These are phyloP conservation scores for Zosterops japonicus DNA, from an alignment of 2,113 vertebrate species.

Conservation along the genomic window DNA sequence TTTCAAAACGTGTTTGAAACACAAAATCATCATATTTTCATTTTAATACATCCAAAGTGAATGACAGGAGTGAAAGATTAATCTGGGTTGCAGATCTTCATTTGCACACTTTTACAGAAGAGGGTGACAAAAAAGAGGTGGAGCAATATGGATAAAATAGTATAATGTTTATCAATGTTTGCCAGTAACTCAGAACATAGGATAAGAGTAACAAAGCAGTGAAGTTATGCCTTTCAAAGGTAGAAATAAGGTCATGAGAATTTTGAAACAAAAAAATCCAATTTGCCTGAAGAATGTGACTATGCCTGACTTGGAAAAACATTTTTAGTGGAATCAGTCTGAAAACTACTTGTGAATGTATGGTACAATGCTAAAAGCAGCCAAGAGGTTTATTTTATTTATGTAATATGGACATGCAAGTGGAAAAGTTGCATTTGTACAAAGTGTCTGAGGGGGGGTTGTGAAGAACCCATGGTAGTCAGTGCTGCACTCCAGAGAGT, in stretches of 20 bases:
- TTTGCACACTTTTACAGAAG: background rate
- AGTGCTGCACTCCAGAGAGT: background rate
- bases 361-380: background rate
- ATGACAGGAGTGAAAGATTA: background rate
- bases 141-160: background rate
- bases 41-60: background rate
- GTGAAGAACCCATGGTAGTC: rapidly evolving
- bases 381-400: background rate
- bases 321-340: background rate
- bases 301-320: background rate
- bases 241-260: background rate
- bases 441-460: background rate
- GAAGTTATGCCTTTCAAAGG: background rate
- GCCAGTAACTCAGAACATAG: background rate
- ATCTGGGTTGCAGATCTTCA: background rate
- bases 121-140: background rate
- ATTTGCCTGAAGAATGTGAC: background rate
- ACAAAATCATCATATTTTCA: background rate
- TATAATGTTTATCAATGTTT: background rate
- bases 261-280: background rate
- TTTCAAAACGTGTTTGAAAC: background rate
- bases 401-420: background rate
- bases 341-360: background rate
- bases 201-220: background rate
- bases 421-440: background rate